phyloP scores from a whole-genome alignment of 2,113 vertebrate genomes.

The Vulpes vulpes region DNA sequence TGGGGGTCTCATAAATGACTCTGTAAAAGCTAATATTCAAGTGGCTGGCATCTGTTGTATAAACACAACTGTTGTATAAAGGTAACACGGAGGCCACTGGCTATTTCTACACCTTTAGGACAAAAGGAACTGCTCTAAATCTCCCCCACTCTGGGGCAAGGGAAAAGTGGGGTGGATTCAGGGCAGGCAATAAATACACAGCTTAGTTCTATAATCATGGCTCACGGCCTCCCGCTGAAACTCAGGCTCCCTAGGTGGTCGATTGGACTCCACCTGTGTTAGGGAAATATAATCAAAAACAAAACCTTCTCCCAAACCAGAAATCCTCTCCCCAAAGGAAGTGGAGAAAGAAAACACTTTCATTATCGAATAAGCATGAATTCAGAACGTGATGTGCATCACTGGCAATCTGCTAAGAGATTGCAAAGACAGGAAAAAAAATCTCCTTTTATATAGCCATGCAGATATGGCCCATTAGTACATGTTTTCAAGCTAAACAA shows the following conservation, averaged over 20 bases:
- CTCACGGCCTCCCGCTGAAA: neutral
- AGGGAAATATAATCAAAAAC: slow-evolving; percentile 12
- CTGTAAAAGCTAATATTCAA: neutral
- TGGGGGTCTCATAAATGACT: neutral
- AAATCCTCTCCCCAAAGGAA: neutral
- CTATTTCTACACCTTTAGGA: neutral
- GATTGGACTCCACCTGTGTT: neutral
- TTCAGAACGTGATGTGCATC: neutral
- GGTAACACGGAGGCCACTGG: accelerated
- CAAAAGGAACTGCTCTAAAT: neutral
- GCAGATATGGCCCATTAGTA: neutral
- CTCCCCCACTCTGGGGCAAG: neutral
- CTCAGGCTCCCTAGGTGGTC: neutral
- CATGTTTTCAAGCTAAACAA: neutral
- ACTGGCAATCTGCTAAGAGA: neutral
- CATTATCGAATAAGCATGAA: neutral
- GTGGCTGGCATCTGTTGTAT: neutral
- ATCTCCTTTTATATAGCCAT: neutral
- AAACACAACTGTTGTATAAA: neutral
- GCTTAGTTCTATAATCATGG: neutral
- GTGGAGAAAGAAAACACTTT: neutral
- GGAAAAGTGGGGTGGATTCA: too few relatives aligned
- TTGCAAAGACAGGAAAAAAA: neutral
- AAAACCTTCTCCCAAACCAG: neutral
- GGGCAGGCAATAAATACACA: neutral